These are phyloP conservation scores for Magallana ariakensis DNA, from an alignment of 1,140 invertebrate species.

Conservation along the genomic window DNA sequence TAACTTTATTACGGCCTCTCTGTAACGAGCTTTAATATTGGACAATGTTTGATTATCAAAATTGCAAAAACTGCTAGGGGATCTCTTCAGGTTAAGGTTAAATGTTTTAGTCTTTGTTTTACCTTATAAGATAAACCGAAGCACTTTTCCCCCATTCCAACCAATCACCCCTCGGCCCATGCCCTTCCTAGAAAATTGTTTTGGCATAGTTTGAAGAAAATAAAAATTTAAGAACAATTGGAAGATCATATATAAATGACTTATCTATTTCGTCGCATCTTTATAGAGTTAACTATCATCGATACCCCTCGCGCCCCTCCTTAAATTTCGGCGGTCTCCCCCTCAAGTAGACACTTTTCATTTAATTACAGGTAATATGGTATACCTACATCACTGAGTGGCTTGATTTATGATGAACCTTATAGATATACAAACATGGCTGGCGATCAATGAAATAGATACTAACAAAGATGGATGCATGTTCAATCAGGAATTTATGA, in stretches of 20 bases:
- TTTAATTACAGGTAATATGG: neutral
- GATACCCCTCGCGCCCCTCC: neutral
- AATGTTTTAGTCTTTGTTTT: too few species aligned
- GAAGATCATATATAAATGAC: too few species aligned
- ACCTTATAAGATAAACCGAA: too few species aligned
- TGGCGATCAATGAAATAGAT: neutral
- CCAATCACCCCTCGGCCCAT: too few species aligned
- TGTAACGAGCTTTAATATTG: neutral
- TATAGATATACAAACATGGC: neutral
- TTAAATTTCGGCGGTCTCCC: neutral
- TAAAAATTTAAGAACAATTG: too few species aligned
- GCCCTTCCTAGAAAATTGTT: too few species aligned
- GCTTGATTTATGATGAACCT: neutral
- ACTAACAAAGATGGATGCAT: neutral
- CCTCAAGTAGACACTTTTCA: neutral
- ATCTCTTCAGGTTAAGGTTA: too few species aligned
- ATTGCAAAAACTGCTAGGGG: too few species aligned
- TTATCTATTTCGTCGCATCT: too few species aligned
- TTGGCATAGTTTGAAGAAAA: too few species aligned
- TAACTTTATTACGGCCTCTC: neutral
- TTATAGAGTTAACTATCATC: too few species aligned
- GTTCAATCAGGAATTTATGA: neutral
- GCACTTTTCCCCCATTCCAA: too few species aligned
- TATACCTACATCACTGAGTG: neutral
- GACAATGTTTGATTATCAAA: neutral